phyloP scores from a whole-genome alignment of 2,797 vertebrate species.

The Antennarius maculatus region DNA sequence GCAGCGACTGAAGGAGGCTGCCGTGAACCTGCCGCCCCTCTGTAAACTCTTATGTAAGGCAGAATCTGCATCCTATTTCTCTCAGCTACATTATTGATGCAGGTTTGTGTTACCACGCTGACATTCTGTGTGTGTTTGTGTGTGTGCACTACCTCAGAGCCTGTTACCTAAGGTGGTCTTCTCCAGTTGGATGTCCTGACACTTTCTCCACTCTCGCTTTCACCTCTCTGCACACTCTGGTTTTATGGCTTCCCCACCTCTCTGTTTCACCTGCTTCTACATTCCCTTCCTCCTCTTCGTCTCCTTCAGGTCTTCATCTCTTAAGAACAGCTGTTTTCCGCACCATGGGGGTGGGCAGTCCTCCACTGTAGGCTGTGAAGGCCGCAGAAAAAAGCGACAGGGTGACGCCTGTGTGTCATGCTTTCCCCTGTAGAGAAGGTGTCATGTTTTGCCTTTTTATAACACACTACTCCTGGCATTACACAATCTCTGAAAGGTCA shows the following conservation, averaged over 20 bases:
- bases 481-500: slow-evolving; percentile 63
- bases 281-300: slow-evolving; percentile 25
- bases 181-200: slow-evolving; percentile 35
- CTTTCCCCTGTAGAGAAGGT: slow-evolving; percentile 54
- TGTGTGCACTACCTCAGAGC: background rate
- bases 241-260: slow-evolving; percentile 19
- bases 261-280: slow-evolving; percentile 12
- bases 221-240: slow-evolving; percentile 28
- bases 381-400: slow-evolving; percentile 42
- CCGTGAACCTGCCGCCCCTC: slow-evolving; percentile 75
- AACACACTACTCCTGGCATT: slow-evolving; percentile 48
- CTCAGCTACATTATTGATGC: slow-evolving; percentile 76
- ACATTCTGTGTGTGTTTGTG: slow-evolving; percentile 35
- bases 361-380: slow-evolving; percentile 60
- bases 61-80: slow-evolving; percentile 69
- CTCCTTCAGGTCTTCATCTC: slow-evolving; percentile 60
- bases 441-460: slow-evolving; percentile 70
- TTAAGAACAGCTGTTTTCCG: slow-evolving; percentile 74
- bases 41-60: slow-evolving; percentile 79
- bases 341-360: slow-evolving; percentile 77
- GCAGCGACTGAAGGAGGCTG: slow-evolving; percentile 54
- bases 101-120: slow-evolving; percentile 62
- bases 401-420: slow-evolving; percentile 22
- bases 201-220: slow-evolving; percentile 34
- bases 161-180: slow-evolving; percentile 49